Evolutionary conservation across 2,113 vertebrate species (phyloP).

Genomic region (Onychorhynchus coronatus): DNA sequence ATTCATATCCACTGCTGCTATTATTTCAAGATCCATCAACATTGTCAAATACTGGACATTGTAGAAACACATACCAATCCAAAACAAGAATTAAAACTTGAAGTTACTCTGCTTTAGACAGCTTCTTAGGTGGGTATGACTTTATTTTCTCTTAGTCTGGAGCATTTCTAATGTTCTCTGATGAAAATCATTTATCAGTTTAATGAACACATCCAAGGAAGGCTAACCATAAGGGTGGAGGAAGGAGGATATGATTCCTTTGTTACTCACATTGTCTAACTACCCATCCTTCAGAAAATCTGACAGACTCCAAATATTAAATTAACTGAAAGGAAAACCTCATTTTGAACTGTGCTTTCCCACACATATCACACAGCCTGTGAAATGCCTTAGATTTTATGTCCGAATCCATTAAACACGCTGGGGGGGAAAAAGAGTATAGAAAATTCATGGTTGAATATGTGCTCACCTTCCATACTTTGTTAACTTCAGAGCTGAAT

Average conservation of each 20-base stretch:
- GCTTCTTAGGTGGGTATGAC: not conserved
- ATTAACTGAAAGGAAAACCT: constrained; percentile 61
- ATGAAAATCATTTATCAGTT: constrained; percentile 36
- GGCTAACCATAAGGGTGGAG: constrained; percentile 5
- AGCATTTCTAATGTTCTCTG: not conserved
- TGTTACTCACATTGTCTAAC: not conserved
- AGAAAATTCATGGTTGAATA: not conserved
- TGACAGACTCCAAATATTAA: constrained; percentile 47
- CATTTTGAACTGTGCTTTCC: constrained; percentile 20
- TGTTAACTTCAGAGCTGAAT: constrained; percentile 8
- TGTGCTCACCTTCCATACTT: constrained; percentile 1
- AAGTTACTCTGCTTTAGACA: not conserved
- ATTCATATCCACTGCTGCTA: not conserved
- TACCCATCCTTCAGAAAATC: constrained; percentile 24
- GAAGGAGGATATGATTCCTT: not conserved
- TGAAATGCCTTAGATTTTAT: constrained; percentile 53
- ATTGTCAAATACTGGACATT: not conserved
- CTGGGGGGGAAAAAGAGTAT: not conserved
- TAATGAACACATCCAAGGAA: constrained; percentile 21
- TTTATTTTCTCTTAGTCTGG: constrained; percentile 1
- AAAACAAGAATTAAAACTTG: not conserved
- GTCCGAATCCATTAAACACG: constrained; percentile 48
- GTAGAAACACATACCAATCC: not conserved
- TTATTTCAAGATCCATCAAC: not conserved
- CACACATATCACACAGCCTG: constrained; percentile 44